A percentile compares a stretch with the other conserved stretches of the same genome.
phyloP scores from a whole-genome alignment of 1,140 invertebrate species.

The Zophobas morio region DNA sequence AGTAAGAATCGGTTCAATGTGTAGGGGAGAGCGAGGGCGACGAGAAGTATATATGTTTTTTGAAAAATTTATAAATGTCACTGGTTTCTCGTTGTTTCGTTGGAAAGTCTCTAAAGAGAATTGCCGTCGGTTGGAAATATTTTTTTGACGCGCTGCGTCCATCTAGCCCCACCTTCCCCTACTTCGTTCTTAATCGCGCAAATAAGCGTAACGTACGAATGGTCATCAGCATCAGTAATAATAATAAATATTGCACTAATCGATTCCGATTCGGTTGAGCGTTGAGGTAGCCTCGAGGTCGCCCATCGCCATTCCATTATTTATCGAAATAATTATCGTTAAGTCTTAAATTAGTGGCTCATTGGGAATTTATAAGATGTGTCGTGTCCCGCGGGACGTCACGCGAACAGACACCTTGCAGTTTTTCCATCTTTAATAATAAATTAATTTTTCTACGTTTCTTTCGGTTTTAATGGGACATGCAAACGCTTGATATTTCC shows the following conservation, averaged over 20 bases:
- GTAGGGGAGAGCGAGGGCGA: no score
- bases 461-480: constrained; percentile 39
- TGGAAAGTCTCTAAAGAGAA: no score
- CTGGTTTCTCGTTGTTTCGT: no score
- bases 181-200: no score
- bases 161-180: no score
- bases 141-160: no score
- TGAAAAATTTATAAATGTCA: no score
- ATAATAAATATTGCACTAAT: constrained; percentile 33
- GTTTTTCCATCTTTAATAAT: constrained; percentile 49
- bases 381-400: constrained; percentile 31
- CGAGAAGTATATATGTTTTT: no score
- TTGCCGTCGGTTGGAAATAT: no score
- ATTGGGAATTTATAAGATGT: constrained; percentile 44
- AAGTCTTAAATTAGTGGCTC: constrained; percentile 30
- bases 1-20: neutral
- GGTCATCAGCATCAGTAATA: no score
- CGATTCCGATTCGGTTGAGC: constrained; percentile 9
- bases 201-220: no score
- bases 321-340: constrained; percentile 37
- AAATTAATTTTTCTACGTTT: constrained; percentile 45
- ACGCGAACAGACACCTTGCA: constrained; percentile 46
- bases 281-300: constrained; percentile 20
- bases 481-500: constrained; percentile 40
- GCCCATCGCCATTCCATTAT: constrained; percentile 9